phyloP scores from a whole-genome alignment of 2,113 vertebrate genomes.

The Pomatostomus ruficeps region DNA sequence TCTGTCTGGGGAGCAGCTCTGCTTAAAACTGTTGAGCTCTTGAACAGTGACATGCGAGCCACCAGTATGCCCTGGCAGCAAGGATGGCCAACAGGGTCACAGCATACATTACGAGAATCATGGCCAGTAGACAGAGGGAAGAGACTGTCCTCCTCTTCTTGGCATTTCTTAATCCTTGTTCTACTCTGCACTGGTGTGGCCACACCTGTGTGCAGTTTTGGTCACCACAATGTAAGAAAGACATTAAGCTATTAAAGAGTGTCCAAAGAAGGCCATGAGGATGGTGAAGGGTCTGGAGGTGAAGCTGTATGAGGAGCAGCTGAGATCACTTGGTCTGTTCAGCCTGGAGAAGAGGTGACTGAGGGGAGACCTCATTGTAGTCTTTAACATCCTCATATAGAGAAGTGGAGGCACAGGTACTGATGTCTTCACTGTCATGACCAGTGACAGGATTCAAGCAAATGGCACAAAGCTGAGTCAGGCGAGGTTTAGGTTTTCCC shows the following conservation, averaged over 20 bases:
- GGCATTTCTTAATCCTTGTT: neutral
- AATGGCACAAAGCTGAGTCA: neutral
- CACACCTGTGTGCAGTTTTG: neutral
- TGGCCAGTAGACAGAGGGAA: neutral
- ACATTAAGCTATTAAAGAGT: neutral
- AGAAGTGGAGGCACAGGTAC: neutral
- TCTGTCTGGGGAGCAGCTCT: neutral
- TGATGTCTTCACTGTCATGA: neutral
- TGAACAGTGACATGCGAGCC: neutral
- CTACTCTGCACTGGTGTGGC: neutral
- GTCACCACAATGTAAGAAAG: neutral
- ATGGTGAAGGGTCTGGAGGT: neutral
- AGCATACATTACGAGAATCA: neutral
- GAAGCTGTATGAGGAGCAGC: neutral
- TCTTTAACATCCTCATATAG: neutral
- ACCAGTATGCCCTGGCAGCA: neutral
- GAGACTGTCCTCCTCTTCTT: neutral
- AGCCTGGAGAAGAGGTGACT: neutral
- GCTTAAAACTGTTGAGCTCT: neutral
- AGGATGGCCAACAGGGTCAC: accelerated
- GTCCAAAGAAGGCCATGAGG: neutral
- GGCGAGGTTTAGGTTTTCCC: neutral
- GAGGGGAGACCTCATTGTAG: neutral
- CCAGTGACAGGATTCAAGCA: neutral
- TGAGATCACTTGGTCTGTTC: neutral